Base-by-base conservation (phyloP, 2,888 invertebrate species). In the Folsomia candida region DNA sequence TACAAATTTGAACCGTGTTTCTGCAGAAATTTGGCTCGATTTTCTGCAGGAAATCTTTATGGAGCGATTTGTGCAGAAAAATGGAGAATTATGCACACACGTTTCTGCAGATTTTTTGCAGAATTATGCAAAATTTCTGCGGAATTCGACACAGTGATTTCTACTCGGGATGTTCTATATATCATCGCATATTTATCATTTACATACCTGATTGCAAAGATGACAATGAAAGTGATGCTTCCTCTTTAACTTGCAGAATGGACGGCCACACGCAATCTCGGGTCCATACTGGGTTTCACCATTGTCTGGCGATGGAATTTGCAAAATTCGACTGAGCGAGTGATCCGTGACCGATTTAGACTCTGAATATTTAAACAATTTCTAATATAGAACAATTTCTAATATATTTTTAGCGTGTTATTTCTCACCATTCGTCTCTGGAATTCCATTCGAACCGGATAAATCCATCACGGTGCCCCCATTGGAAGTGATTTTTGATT, bases 171-270 rank as follows among this genome's bases (percentile, higher is more conserved):
- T n/a, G n/a, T n/a, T n/a, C n/a, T n/a, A n/a, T n/a, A n/a, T n/a
- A n/a, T n/a, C n/a, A n/a, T n/a, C n/a, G n/a, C n/a, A n/a, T n/a
- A n/a, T n/a, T n/a, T n/a, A n/a, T n/a, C n/a, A n/a, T n/a, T n/a
- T 18, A 66, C 78, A 75, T 81, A 86, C 86, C 83, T 91, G 91
- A 82, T 91, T 90, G 84, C 92, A 92, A 63, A 89, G 87, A 81
- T 89, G 88, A 83, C 92, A 92, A 81, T 92, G 92, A 81, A 89
- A 91, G 81, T 92, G 91, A 76, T 89, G 88, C 81, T 90, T 89
- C 72, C 90, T 86, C 82, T 91, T 91, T 77, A 91, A 85, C 82
- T 91, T 92, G 83, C 92, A 92, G 82, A 91, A 91, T 2, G 91
- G 90, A 24, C 90, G 85, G 67, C 90, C 89, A 82, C 92, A 92